Conservation (phyloP, 1,140 invertebrate species). For the Carcinoscorpius rotundicauda region DNA sequence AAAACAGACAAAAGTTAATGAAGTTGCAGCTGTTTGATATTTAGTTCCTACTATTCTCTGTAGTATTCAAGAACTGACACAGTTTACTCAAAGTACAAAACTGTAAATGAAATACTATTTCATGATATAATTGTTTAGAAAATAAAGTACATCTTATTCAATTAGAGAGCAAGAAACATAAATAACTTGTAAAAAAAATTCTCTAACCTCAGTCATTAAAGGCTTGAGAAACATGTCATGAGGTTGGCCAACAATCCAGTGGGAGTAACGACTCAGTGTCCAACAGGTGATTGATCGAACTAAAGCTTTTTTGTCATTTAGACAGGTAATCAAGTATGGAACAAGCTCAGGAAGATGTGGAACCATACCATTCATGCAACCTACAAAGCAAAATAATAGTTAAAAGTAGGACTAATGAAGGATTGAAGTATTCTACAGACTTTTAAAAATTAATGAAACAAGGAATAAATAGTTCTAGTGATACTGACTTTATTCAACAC, state of each 20-base stretch:
- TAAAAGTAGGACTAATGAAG: slow-evolving; percentile 4
- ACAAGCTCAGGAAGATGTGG: slow-evolving; percentile 90
- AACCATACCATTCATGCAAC: slow-evolving; percentile 95
- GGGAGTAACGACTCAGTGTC: slow-evolving; percentile 93
- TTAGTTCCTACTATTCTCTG: background rate
- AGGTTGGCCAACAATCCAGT: slow-evolving; percentile 92
- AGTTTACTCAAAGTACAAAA: background rate
- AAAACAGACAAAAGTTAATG: too few species aligned
- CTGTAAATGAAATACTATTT: slow-evolving; percentile 5
- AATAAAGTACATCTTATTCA: background rate
- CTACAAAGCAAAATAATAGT: slow-evolving; percentile 25
- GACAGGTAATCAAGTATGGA: slow-evolving; percentile 84
- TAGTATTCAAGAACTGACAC: background rate
- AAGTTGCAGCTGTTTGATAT: too few species aligned
- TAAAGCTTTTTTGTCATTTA: slow-evolving; percentile 89
- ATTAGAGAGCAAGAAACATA: background rate
- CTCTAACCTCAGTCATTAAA: slow-evolving; percentile 76
- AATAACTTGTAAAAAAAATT: background rate
- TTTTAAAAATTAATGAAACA: slow-evolving; percentile 12
- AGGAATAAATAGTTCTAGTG: background rate
- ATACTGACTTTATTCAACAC: too few species aligned
- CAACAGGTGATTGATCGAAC: slow-evolving; percentile 98
- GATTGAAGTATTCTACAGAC: slow-evolving; percentile 5
- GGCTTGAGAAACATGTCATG: slow-evolving; percentile 89
- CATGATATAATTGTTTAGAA: slow-evolving; percentile 4